A percentile compares a stretch with the other conserved stretches of the same genome.
Evolutionary conservation across 2,888 invertebrate genomes (phyloP).

Genomic region (Parnassius glacialis): DNA sequence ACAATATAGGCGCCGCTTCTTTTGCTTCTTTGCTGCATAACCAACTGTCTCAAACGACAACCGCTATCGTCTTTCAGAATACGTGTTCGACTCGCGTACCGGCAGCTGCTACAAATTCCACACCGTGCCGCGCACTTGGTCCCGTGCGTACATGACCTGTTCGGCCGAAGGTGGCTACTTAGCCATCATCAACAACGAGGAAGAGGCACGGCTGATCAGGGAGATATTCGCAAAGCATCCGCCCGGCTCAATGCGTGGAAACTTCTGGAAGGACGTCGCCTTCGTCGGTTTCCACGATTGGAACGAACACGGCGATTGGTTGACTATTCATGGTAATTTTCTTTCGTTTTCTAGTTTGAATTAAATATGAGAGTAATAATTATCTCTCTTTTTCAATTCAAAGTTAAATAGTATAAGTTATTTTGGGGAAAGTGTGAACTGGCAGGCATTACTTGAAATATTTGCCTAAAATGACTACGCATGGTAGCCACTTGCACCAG

Average conservation of each 20-base stretch:
- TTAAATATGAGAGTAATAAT: neutral
- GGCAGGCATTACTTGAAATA: too few species aligned
- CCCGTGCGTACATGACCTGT: constrained; percentile 34
- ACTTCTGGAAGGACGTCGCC: constrained; percentile 28
- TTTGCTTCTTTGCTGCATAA: neutral
- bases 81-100: constrained; percentile 31
- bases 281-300: constrained; percentile 41
- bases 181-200: constrained; percentile 35
- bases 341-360: neutral
- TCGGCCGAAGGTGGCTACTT: constrained; percentile 37
- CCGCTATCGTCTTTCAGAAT: constrained; percentile 26
- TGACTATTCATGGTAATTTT: constrained; percentile 40
- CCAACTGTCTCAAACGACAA: too few species aligned
- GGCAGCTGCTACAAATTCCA: constrained; percentile 42
- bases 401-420: too few species aligned
- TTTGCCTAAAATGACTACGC: too few species aligned
- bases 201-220: constrained; percentile 36
- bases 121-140: constrained; percentile 30
- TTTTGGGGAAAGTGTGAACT: too few species aligned
- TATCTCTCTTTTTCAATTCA: neutral
- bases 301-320: constrained; percentile 35
- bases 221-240: constrained; percentile 34
- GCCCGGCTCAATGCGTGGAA: constrained; percentile 16
- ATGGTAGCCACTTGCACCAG: too few species aligned
- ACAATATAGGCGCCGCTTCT: neutral